A percentile compares a stretch with the other conserved stretches of the same genome.
Conservation (phyloP, 2,888 invertebrate genomes). For the Acleris sparsana region DNA sequence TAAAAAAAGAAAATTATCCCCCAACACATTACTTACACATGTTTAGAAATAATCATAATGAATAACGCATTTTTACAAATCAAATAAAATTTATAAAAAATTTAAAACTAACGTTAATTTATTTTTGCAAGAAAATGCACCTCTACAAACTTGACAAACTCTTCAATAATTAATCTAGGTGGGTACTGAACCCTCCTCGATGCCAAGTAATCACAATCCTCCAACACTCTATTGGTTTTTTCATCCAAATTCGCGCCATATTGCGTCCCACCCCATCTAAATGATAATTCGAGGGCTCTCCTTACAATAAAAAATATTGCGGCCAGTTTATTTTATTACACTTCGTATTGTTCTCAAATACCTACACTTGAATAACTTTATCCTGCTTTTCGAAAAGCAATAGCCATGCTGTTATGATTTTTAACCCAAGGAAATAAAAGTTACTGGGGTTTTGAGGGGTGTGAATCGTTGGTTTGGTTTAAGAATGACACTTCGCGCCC, state of each 20-base stretch:
- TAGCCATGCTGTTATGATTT: background rate
- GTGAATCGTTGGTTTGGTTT: background rate
- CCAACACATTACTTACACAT: too few species aligned
- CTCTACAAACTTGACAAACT: background rate
- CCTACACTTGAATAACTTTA: conserved; percentile 47
- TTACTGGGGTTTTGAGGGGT: background rate
- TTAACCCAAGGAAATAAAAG: background rate
- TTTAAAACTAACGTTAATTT: too few species aligned
- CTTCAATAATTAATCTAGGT: conserved; percentile 12
- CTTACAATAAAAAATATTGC: conserved; percentile 83
- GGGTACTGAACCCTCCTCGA: conserved; percentile 43
- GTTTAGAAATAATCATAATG: too few species aligned
- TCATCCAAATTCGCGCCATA: conserved; percentile 72
- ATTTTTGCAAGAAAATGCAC: too few species aligned
- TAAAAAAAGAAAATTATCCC: too few species aligned
- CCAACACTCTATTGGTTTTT: conserved; percentile 63
- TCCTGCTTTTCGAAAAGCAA: conserved; percentile 27
- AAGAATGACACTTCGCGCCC: conserved; percentile 16
- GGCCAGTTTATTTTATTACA: conserved; percentile 82
- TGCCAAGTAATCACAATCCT: conserved; percentile 65
- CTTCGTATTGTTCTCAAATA: conserved; percentile 78
- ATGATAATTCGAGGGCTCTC: conserved; percentile 79
- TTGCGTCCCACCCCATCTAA: conserved; percentile 79
- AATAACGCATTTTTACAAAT: too few species aligned
- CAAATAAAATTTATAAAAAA: too few species aligned